These are phyloP conservation scores for Lamprotornis superbus DNA, from an alignment of 2,113 vertebrate species.

Conservation along the genomic window DNA sequence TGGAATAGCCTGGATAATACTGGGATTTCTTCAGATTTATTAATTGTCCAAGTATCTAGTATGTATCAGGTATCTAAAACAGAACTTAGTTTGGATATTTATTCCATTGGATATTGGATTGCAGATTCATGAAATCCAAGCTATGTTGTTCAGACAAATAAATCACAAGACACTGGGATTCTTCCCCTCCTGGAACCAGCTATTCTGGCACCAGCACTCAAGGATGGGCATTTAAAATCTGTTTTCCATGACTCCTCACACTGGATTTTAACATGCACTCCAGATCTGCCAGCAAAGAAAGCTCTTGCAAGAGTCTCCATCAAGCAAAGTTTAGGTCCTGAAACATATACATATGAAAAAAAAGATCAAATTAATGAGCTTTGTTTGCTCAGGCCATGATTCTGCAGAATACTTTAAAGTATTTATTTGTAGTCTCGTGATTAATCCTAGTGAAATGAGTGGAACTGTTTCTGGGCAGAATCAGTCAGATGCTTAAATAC, in stretches of 20 bases:
- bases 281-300: neutral
- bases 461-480: neutral
- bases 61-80: neutral
- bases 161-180: neutral
- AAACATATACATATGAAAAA: neutral
- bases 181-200: neutral
- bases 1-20: neutral
- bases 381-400: neutral
- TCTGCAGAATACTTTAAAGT: neutral
- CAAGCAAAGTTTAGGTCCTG: neutral
- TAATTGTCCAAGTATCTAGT: neutral
- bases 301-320: neutral
- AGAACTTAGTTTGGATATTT: neutral
- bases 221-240: neutral
- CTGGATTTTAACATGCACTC: neutral
- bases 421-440: neutral
- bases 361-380: neutral
- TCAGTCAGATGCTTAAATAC: neutral
- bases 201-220: neutral
- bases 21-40: conserved; percentile 6
- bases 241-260: neutral
- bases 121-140: neutral
- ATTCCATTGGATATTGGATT: neutral
- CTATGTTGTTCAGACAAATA: neutral
- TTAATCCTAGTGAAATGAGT: neutral